Evolutionary conservation across 2,797 vertebrate species (phyloP).

Genomic region (Betta splendens): DNA sequence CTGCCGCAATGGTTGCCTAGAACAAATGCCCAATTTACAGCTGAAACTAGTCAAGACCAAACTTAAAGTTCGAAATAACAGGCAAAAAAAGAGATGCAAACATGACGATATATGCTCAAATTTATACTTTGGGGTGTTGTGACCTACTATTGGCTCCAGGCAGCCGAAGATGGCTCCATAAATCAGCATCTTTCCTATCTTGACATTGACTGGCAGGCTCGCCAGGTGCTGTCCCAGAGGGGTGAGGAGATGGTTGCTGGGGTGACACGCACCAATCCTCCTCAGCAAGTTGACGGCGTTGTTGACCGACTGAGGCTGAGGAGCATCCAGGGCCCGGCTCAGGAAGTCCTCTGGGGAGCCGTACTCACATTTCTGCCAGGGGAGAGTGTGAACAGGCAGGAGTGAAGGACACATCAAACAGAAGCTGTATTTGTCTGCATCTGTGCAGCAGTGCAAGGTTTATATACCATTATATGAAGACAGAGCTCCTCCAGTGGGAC

Average conservation of each 20-base stretch:
- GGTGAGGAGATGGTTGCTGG: conserved; percentile 84
- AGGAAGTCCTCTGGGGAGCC: conserved; percentile 96
- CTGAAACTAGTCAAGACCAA: too few relatives aligned
- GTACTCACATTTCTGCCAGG: conserved; percentile 90
- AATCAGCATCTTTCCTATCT: conserved; percentile 99
- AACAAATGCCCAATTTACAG: conserved; percentile 21
- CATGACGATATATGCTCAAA: background rate
- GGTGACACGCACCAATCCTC: conserved; percentile 93
- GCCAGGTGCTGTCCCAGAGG: conserved; percentile 95
- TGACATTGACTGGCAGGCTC: conserved; percentile 93
- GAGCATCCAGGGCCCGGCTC: conserved; percentile 89
- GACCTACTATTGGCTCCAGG: conserved; percentile 91
- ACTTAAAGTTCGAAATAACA: background rate
- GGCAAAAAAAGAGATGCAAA: background rate
- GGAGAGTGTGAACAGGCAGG: background rate
- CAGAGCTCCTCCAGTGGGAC: conserved; percentile 97
- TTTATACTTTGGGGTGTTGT: background rate
- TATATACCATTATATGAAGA: conserved; percentile 94
- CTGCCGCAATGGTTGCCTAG: conserved; percentile 94
- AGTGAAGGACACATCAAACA: background rate
- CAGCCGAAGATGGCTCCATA: conserved; percentile 96
- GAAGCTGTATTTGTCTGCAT: background rate
- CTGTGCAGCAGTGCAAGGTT: background rate
- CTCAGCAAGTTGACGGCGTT: conserved; percentile 92
- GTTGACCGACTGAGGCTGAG: conserved; percentile 92